These are phyloP conservation scores for Lasioglossum oenotherae DNA, from an alignment of 2,888 invertebrate species.

Conservation along the genomic window DNA sequence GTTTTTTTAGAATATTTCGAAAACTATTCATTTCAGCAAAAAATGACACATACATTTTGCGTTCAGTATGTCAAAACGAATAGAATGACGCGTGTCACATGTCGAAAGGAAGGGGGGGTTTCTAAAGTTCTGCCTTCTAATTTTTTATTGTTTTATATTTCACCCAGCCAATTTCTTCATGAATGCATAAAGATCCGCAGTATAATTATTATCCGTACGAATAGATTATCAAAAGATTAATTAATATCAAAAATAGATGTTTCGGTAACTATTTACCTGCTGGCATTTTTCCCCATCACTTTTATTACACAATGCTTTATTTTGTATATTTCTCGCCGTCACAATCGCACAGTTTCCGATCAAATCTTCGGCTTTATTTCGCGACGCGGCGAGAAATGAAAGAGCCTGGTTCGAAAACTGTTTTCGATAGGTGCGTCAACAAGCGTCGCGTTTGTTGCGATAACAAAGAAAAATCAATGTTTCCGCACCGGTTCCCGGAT, in stretches of 20 bases:
- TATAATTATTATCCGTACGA: not conserved
- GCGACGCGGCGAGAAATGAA: not conserved
- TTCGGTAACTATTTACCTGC: not conserved
- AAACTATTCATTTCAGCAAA: no score
- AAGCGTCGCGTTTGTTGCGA: not conserved
- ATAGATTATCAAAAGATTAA: no score
- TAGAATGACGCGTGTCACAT: no score
- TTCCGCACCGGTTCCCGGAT: not conserved
- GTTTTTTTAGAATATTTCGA: no score
- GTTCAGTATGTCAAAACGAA: no score
- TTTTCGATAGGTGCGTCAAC: constrained; percentile 1
- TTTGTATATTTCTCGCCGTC: not conserved
- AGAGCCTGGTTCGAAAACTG: not conserved
- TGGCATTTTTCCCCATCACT: not conserved
- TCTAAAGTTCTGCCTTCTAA: no score
- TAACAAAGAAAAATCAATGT: constrained; percentile 10
- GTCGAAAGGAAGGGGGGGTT: no score
- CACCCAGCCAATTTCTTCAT: no score
- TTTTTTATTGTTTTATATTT: no score
- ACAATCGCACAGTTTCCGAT: not conserved
- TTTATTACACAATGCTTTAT: not conserved
- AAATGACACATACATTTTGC: no score
- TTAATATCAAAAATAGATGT: not conserved
- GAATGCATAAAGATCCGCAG: no score
- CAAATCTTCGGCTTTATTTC: not conserved